Evolutionary conservation across 2,113 vertebrate genomes (phyloP).

Genomic region (Garra rufa): DNA sequence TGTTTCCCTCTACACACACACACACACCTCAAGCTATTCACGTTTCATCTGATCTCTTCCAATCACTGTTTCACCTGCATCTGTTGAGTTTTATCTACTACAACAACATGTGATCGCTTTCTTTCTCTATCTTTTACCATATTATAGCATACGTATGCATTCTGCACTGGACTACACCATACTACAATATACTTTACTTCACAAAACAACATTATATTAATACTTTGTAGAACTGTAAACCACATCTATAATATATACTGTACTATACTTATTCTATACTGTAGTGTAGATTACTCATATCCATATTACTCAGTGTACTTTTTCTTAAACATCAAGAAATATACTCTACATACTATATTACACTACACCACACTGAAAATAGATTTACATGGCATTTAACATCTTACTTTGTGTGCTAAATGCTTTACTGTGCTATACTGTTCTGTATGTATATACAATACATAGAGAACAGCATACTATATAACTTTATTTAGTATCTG

Average conservation of each 20-base stretch:
- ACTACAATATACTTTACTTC: background rate
- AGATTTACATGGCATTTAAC: no score
- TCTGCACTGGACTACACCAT: background rate
- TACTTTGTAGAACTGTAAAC: background rate
- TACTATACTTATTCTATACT: background rate
- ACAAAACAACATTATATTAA: background rate
- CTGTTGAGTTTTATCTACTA: background rate
- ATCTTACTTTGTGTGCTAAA: background rate
- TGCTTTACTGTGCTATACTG: background rate
- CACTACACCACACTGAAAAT: background rate
- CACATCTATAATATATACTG: background rate
- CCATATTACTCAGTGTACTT: background rate
- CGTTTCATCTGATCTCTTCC: slow-evolving; percentile 21
- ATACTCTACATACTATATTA: background rate
- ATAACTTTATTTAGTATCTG: no score
- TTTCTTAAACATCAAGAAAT: background rate
- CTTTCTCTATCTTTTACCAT: background rate
- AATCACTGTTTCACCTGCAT: slow-evolving; percentile 23
- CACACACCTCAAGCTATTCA: slow-evolving; percentile 13
- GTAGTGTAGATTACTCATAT: no score
- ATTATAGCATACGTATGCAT: background rate
- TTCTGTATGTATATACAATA: no score
- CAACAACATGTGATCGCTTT: background rate
- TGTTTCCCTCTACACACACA: slow-evolving; percentile 9
- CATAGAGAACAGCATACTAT: no score